These are phyloP conservation scores for Parochlus steinenii DNA, from an alignment of 2,888 invertebrate species.

Conservation along the genomic window DNA sequence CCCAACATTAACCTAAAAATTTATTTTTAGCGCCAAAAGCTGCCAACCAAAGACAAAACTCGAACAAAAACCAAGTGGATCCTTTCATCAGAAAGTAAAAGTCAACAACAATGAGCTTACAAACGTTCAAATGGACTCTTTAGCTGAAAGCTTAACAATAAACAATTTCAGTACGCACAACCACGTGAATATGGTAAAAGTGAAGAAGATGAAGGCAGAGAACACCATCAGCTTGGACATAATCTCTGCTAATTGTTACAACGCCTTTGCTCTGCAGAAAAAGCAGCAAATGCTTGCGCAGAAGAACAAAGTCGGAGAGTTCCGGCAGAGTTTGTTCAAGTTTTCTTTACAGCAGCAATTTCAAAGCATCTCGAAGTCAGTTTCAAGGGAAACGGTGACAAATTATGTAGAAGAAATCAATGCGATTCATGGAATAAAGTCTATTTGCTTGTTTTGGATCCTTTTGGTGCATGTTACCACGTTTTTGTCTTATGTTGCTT, in stretches of 20 bases:
- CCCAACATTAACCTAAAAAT: no score
- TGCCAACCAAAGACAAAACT: no score
- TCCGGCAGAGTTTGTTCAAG: conserved; percentile 20
- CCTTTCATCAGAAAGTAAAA: no score
- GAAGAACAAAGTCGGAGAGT: neutral
- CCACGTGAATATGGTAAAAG: conserved; percentile 24
- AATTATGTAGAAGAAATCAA: conserved; percentile 34
- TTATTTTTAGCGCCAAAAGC: no score
- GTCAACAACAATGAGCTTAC: no score
- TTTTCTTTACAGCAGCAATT: conserved; percentile 23
- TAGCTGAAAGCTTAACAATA: conserved; percentile 19
- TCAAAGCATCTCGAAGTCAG: conserved; percentile 20
- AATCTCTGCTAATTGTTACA: conserved; percentile 23
- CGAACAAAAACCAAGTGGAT: no score
- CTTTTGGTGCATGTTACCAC: conserved; percentile 44
- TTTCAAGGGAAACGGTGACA: no score
- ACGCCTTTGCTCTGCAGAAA: conserved; percentile 10
- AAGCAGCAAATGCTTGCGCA: neutral
- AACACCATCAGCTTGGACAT: conserved; percentile 28
- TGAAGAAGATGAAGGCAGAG: conserved; percentile 24
- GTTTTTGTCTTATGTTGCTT: conserved; percentile 46
- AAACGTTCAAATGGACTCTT: no score
- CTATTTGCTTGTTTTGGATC: conserved; percentile 47
- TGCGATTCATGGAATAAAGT: conserved; percentile 42
- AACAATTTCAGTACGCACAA: conserved; percentile 22